Base-by-base conservation (phyloP, 2,888 invertebrate species). In the Linyphia triangularis region DNA sequence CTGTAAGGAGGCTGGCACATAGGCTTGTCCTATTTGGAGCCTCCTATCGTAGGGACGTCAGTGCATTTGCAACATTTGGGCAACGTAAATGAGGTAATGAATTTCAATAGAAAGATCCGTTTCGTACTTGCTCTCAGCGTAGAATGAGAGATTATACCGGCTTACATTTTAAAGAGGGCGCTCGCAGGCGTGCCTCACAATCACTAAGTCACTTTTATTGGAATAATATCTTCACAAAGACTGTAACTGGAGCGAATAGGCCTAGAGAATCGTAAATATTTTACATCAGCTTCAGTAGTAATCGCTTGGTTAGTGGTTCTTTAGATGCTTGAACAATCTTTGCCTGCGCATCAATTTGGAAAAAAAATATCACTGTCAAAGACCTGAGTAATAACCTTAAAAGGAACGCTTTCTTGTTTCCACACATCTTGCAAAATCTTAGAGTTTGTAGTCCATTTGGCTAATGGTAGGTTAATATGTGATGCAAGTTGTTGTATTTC, bases 181-280 rank as follows among this genome's bases (percentile, higher is more conserved):
- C n/a, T n/a, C n/a, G n/a, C n/a, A n/a, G n/a, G n/a, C n/a, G n/a
- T n/a, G n/a, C n/a, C n/a, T n/a, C n/a, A n/a, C n/a, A n/a, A n/a
- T n/a, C n/a, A n/a, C n/a, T 61, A 61, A 61, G 24, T 10, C 61
- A 61, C 4, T 3, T n/a, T n/a, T n/a, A n/a, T n/a, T n/a, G n/a
- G n/a, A n/a, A n/a, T 61, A 61, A 22, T 24, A 69, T 69, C 37
- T 69, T 69, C 37, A n/a, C 37, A 19, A 69, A n/a, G 9, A 69
- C 69, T 69, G 37, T 37, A 37, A 37, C 69, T 69, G 69, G 7
- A 37, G 69, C 22, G 28, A 69, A 69, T 22, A 37, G 19, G 37
- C 37, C 69, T 19, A 69, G 37, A 33, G 69, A 22, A 69, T 40
- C 37, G 69, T 69, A 69, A 69, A 37, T 37, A 19, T 69, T 69